These are phyloP conservation scores for Marmota flaviventris DNA, from an alignment of 2,113 vertebrate genomes.

Conservation along the genomic window DNA sequence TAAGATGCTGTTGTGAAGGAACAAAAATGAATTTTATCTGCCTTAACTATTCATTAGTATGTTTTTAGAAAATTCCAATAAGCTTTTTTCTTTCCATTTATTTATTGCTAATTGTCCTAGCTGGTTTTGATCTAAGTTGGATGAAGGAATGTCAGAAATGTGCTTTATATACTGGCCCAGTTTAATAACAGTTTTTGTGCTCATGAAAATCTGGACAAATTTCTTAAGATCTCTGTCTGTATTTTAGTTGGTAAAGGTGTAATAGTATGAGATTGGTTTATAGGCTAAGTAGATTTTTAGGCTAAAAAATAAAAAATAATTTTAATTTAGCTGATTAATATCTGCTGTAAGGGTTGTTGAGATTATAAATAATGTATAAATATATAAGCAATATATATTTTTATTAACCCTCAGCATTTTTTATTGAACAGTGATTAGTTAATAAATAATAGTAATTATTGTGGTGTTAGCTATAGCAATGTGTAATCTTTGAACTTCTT, in stretches of 20 bases:
- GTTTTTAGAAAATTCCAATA: conserved; percentile 17
- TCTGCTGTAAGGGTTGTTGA: background rate
- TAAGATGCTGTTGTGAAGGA: background rate
- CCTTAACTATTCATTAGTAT: background rate
- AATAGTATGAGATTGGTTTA: background rate
- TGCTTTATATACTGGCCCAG: background rate
- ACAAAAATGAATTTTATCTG: background rate
- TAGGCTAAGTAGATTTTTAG: background rate
- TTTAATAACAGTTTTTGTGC: background rate
- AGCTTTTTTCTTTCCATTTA: background rate
- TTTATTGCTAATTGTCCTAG: conserved; percentile 12
- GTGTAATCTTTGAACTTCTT: background rate
- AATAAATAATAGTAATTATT: background rate
- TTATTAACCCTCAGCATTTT: background rate
- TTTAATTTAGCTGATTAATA: conserved; percentile 7
- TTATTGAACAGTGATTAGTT: background rate
- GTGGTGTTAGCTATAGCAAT: background rate
- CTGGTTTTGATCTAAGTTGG: background rate
- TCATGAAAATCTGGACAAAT: background rate
- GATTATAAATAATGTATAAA: background rate
- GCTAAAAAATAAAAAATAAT: background rate
- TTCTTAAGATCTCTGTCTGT: background rate
- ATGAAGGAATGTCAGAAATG: background rate
- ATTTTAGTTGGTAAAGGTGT: background rate
- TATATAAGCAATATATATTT: background rate